Conservation (phyloP, 2,888 invertebrate genomes). For the Morinoia aosen region DNA sequence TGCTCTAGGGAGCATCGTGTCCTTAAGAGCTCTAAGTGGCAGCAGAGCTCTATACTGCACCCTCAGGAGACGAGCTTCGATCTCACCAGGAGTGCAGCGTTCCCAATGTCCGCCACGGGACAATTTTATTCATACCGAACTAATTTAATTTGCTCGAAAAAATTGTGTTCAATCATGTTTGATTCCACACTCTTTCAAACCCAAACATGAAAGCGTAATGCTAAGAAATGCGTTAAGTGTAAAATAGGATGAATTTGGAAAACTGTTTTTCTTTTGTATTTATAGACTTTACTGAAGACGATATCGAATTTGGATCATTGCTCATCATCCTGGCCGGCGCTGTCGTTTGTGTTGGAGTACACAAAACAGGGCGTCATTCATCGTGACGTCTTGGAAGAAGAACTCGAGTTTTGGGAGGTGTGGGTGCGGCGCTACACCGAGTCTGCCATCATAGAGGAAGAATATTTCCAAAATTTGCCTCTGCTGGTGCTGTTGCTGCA, state of each 20-base stretch:
- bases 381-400: neutral
- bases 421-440: constrained; percentile 24
- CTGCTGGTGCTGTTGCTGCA: neutral
- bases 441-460: neutral
- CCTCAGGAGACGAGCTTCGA: too few relatives aligned
- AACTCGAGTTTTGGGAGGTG: constrained; percentile 8
- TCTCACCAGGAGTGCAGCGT: too few relatives aligned
- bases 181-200: too few relatives aligned
- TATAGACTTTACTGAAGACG: neutral
- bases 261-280: neutral
- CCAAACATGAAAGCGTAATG: neutral
- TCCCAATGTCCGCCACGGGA: too few relatives aligned
- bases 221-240: neutral
- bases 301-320: neutral
- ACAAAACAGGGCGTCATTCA: neutral
- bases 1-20: too few relatives aligned
- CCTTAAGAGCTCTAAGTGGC: too few relatives aligned
- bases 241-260: neutral
- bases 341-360: neutral
- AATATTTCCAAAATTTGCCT: neutral
- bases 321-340: neutral
- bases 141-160: too few relatives aligned
- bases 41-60: too few relatives aligned
- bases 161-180: too few relatives aligned
- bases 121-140: too few relatives aligned